A percentile compares a stretch with the other conserved stretches of the same genome.
phyloP scores from a whole-genome alignment of 1,140 invertebrate genomes.

The Thrips palmi region DNA sequence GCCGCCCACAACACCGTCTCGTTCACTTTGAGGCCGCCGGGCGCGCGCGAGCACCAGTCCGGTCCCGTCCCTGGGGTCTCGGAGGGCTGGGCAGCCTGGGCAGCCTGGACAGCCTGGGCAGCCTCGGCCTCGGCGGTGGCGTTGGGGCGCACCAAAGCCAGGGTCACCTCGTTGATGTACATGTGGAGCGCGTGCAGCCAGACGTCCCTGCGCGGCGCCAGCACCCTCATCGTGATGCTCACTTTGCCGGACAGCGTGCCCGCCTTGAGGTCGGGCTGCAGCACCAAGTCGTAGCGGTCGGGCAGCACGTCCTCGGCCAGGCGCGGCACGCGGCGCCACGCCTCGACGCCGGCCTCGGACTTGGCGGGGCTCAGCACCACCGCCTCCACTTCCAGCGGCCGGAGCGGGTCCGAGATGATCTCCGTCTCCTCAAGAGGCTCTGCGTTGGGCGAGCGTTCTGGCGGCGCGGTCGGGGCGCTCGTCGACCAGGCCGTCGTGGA shows the following conservation, averaged over 20 bases:
- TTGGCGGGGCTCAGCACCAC: too few species aligned
- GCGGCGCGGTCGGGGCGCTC: too few species aligned
- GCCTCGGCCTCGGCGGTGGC: conserved; percentile 17
- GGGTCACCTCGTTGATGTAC: conserved; percentile 23
- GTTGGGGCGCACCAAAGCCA: background rate
- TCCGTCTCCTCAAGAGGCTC: too few species aligned
- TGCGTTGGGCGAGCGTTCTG: too few species aligned
- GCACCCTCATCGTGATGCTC: conserved; percentile 42
- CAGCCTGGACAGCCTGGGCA: conserved; percentile 19
- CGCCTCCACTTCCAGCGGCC: background rate
- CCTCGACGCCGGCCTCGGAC: conserved; percentile 2
- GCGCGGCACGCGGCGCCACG: conserved; percentile 26
- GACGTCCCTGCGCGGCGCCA: conserved; percentile 35
- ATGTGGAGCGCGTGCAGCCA: conserved; percentile 49
- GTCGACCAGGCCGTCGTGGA: background rate
- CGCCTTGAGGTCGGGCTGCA: conserved; percentile 49
- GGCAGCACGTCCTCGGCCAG: conserved; percentile 49
- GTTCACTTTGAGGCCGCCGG: conserved; percentile 39
- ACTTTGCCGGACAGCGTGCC: conserved; percentile 54
- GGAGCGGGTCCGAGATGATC: too few species aligned
- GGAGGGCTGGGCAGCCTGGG: conserved; percentile 29
- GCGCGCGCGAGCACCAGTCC: too few species aligned
- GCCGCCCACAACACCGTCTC: conserved; percentile 30
- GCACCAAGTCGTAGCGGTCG: conserved; percentile 48
- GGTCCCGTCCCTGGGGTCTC: too few species aligned